phyloP scores from a whole-genome alignment of 2,888 invertebrate species.

The Cecidostiba fungosa region DNA sequence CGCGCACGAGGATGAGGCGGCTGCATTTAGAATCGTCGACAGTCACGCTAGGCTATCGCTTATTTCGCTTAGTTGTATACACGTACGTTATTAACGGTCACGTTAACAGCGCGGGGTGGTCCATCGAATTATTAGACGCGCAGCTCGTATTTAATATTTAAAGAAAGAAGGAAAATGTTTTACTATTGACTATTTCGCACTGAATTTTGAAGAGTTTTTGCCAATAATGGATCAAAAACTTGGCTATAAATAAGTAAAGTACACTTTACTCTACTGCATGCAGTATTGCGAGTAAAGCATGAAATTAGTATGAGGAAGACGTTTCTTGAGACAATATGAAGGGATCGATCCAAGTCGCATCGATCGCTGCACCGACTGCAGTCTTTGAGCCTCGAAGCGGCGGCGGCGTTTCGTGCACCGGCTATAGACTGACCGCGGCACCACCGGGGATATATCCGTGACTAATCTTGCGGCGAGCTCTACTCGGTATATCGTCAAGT shows the following conservation, averaged over 20 bases:
- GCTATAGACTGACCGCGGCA: slow-evolving; percentile 25
- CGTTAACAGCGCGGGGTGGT: slow-evolving; percentile 56
- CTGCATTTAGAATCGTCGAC: slow-evolving; percentile 47
- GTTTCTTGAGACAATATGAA: background rate
- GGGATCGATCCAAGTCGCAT: background rate
- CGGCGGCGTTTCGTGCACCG: slow-evolving; percentile 40
- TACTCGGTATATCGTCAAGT: slow-evolving; percentile 72
- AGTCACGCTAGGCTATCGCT: slow-evolving; percentile 55
- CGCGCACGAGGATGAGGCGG: background rate
- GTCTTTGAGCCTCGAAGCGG: slow-evolving; percentile 4
- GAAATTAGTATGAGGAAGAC: slow-evolving; percentile 5
- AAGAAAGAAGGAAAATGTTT: slow-evolving; percentile 7
- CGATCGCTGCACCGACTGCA: slow-evolving; percentile 8
- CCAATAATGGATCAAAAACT: too few species aligned
- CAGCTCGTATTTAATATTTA: slow-evolving; percentile 27
- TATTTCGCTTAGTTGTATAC: slow-evolving; percentile 22
- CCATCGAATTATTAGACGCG: slow-evolving; percentile 31
- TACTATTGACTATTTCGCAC: too few species aligned
- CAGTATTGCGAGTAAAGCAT: background rate
- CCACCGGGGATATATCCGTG: slow-evolving; percentile 68
- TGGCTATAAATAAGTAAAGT: too few species aligned
- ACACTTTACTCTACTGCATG: too few species aligned
- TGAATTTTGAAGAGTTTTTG: too few species aligned
- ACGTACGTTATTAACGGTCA: slow-evolving; percentile 45
- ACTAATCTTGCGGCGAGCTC: slow-evolving; percentile 72